A percentile compares a stretch with the other conserved stretches of the same genome.
Evolutionary conservation across 2,797 vertebrate species (phyloP).

Genomic region (Crax fasciolata): DNA sequence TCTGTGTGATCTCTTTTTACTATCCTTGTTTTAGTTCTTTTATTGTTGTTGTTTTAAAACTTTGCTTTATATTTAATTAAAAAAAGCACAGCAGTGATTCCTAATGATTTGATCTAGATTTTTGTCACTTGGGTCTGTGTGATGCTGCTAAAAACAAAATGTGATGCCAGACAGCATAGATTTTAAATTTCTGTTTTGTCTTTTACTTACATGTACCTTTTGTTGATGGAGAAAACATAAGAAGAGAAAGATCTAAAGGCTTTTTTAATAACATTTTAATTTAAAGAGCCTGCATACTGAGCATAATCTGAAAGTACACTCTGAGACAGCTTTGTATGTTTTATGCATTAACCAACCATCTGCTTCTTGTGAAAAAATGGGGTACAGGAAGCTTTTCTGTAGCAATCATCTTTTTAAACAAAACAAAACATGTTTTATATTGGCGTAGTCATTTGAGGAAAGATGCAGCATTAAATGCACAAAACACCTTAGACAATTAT

Average conservation of each 20-base stretch:
- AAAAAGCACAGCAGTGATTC: neutral
- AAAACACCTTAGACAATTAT: neutral
- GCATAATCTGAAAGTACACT: neutral
- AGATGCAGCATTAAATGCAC: neutral
- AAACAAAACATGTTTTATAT: constrained; percentile 1
- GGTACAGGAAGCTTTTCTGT: neutral
- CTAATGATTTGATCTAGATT: constrained; percentile 5
- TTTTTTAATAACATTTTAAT: constrained; percentile 17
- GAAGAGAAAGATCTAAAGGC: neutral
- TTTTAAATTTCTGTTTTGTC: constrained; percentile 3
- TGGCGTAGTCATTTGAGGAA: neutral
- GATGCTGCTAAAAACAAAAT: constrained; percentile 19
- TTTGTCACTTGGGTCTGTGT: neutral
- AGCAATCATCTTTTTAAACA: neutral
- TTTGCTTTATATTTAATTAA: neutral
- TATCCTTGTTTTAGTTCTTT: neutral
- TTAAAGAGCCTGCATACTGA: constrained; percentile 6
- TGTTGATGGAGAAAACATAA: neutral
- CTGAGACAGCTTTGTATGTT: constrained; percentile 2
- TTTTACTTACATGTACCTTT: neutral
- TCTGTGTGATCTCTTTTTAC: neutral
- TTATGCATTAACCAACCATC: neutral
- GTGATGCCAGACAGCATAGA: neutral
- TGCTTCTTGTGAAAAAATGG: neutral
- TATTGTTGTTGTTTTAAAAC: neutral